Conservation (phyloP, 92 coral and sea anemone species). For the Meandrina meandrites region DNA sequence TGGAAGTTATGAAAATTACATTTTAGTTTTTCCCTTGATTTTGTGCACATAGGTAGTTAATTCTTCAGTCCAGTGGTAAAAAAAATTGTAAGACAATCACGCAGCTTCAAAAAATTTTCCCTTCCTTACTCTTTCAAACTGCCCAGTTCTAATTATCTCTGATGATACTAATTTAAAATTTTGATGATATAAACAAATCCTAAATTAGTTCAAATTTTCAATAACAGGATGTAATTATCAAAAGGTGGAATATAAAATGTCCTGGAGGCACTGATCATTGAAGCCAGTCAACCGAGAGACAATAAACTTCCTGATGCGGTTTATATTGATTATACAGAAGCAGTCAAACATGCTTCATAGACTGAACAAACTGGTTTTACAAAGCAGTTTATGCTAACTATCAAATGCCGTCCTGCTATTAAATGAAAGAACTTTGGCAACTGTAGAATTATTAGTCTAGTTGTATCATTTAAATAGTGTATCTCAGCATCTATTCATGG, state of each 20-base stretch:
- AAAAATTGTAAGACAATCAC: not conserved
- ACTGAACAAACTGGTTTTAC: constrained; percentile 10
- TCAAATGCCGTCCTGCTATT: not conserved
- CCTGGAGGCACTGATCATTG: not conserved
- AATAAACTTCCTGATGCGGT: not conserved
- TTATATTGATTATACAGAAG: not conserved
- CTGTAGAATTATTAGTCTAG: no score
- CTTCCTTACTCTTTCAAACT: not conserved
- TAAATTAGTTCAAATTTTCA: not conserved
- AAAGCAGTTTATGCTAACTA: not conserved
- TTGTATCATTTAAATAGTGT: no score
- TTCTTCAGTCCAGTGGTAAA: not conserved
- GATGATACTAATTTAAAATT: not conserved
- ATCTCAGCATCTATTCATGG: no score
- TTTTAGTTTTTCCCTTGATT: not conserved
- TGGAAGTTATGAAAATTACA: no score
- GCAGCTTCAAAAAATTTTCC: not conserved
- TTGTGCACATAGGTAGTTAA: not conserved
- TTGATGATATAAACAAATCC: not conserved
- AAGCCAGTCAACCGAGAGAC: not conserved
- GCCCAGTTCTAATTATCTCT: not conserved
- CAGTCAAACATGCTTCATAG: constrained; percentile 1
- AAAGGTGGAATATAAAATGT: not conserved
- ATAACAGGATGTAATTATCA: not conserved
- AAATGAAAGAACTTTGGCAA: not conserved